Conservation (phyloP, 2,888 invertebrate species). For the Mesoligia furuncula region DNA sequence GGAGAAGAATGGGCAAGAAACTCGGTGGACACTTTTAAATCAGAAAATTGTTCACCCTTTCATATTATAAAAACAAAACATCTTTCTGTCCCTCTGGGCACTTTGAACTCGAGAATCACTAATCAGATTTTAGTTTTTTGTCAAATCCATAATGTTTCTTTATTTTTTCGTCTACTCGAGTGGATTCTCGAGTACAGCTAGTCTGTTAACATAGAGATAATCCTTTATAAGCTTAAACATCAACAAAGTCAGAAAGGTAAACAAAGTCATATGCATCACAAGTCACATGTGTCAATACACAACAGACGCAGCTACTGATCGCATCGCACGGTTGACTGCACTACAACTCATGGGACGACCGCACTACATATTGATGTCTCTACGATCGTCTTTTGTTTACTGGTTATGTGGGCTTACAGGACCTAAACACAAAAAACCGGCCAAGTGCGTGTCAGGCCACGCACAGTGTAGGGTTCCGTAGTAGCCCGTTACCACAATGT, state of each 20-base stretch:
- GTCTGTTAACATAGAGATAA: neutral
- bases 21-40: neutral
- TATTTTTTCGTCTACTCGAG: neutral
- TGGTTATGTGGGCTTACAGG: too few relatives aligned
- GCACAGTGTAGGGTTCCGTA: too few relatives aligned
- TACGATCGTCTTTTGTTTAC: too few relatives aligned
- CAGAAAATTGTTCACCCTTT: neutral
- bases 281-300: slow-evolving; percentile 28
- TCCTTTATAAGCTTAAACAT: slow-evolving; percentile 5
- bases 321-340: neutral
- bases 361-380: too few relatives aligned
- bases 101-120: neutral
- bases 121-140: neutral
- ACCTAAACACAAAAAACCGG: too few relatives aligned
- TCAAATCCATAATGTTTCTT: neutral
- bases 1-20: too few relatives aligned
- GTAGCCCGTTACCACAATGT: too few relatives aligned
- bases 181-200: neutral
- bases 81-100: neutral
- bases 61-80: neutral
- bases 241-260: slow-evolving; percentile 25
- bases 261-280: slow-evolving; percentile 18
- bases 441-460: too few relatives aligned
- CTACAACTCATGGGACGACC: neutral
- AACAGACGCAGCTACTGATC: slow-evolving; percentile 29